Evolutionary conservation across 2,888 invertebrate genomes (phyloP).

Genomic region (Pollenia griseotomentosa): DNA sequence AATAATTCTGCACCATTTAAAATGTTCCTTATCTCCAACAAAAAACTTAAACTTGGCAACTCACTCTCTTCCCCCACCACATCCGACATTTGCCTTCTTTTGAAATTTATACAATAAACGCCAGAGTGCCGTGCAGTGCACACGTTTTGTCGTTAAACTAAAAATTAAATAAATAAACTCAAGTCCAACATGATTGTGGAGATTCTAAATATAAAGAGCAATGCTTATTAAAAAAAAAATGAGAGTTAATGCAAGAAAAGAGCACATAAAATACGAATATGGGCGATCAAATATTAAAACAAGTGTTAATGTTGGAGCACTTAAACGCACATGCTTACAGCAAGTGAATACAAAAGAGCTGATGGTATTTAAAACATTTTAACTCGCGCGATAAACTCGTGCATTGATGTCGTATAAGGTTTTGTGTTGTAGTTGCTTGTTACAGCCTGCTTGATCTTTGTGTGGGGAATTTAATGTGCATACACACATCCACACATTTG

Average conservation of each 20-base stretch:
- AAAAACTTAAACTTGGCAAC: slow-evolving; percentile 7
- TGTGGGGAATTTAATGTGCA: slow-evolving; percentile 15
- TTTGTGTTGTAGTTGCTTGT: slow-evolving; percentile 14
- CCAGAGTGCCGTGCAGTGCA: neutral
- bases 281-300: slow-evolving; percentile 18
- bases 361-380: slow-evolving; percentile 22
- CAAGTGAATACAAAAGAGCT: neutral
- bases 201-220: slow-evolving; percentile 8
- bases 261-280: slow-evolving; percentile 5
- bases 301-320: slow-evolving; percentile 24
- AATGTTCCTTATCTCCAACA: neutral
- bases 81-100: neutral
- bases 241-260: slow-evolving; percentile 9
- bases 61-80: neutral
- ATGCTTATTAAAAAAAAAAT: neutral
- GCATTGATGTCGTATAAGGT: slow-evolving; percentile 38
- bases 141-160: slow-evolving; percentile 31
- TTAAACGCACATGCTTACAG: neutral
- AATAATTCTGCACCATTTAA: too few species aligned
- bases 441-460: slow-evolving; percentile 18
- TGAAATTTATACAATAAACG: neutral
- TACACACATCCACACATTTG: neutral
- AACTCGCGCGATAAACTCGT: slow-evolving; percentile 72
- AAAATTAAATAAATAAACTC: slow-evolving; percentile 11
- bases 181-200: slow-evolving; percentile 9